A percentile compares a stretch with the other conserved stretches of the same genome.
Evolutionary conservation across 2,113 vertebrate genomes (phyloP).

Genomic region (Oenanthe melanoleuca): DNA sequence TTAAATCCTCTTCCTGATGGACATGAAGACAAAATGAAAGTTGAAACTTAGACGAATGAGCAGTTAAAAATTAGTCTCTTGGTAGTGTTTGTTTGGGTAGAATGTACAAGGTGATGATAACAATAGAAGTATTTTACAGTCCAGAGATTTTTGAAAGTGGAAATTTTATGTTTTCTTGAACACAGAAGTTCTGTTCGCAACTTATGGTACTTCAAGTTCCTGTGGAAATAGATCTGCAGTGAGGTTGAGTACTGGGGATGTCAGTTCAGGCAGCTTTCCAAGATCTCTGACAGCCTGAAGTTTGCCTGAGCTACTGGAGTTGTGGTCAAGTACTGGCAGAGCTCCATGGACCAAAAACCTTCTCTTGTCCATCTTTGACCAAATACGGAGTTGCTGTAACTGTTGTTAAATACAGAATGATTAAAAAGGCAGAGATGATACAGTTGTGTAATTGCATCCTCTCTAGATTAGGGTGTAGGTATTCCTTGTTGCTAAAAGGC

Average conservation of each 20-base stretch:
- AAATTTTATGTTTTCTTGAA: background rate
- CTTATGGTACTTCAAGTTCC: accelerated
- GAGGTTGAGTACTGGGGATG: background rate
- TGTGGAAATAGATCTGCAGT: background rate
- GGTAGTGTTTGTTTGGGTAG: background rate
- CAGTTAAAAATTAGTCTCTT: background rate
- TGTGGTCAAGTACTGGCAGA: constrained; percentile 43
- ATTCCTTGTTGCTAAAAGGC: background rate
- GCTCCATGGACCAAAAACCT: background rate
- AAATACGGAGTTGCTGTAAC: constrained; percentile 9
- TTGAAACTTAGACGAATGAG: background rate
- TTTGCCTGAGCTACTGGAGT: constrained; percentile 23
- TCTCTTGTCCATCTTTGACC: background rate
- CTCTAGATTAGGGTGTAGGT: background rate
- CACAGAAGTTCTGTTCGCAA: background rate
- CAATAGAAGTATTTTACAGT: background rate
- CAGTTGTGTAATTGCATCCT: background rate
- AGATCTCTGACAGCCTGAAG: background rate
- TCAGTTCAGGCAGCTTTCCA: constrained; percentile 51
- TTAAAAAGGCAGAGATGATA: background rate
- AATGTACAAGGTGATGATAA: background rate
- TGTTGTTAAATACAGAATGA: background rate
- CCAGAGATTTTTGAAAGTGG: background rate
- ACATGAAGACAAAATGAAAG: background rate
- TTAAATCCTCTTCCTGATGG: background rate